Evolutionary conservation across 1,140 invertebrate species (phyloP).

Genomic region (Zophobas morio): DNA sequence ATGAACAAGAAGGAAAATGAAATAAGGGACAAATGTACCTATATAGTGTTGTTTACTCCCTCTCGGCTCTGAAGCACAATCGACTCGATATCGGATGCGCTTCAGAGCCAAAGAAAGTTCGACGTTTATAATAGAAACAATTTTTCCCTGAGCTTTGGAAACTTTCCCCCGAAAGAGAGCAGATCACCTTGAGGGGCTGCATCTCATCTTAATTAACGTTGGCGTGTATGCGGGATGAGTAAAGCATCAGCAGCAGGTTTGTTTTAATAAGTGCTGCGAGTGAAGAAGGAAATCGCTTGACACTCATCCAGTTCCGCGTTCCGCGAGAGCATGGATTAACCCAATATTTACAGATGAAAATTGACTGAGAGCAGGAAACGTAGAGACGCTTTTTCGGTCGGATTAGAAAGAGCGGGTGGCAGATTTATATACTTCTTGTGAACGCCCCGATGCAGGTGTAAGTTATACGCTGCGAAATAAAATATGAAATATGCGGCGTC

Average conservation of each 20-base stretch:
- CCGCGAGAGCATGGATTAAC: slow-evolving; percentile 58
- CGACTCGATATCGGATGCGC: no score
- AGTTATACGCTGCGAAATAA: slow-evolving; percentile 60
- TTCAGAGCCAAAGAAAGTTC: not conserved
- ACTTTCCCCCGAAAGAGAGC: not conserved
- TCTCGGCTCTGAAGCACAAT: no score
- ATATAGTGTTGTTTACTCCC: no score
- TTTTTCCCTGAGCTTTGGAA: no score
- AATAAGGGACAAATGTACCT: no score
- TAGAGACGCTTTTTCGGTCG: slow-evolving; percentile 53
- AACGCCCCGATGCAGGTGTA: slow-evolving; percentile 53
- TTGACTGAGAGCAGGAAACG: slow-evolving; percentile 57
- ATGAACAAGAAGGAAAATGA: no score
- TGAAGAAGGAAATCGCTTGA: slow-evolving; percentile 62
- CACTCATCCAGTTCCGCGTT: slow-evolving; percentile 57
- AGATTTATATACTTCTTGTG: slow-evolving; percentile 55
- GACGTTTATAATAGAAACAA: not conserved
- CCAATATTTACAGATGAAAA: slow-evolving; percentile 64
- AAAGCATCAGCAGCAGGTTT: slow-evolving; percentile 61
- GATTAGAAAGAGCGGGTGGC: slow-evolving; percentile 56
- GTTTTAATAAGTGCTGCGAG: slow-evolving; percentile 62
- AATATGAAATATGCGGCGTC: slow-evolving; percentile 62
- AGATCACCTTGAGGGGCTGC: slow-evolving; percentile 4
- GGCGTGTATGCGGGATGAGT: slow-evolving; percentile 60
- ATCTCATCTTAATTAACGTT: slow-evolving; percentile 58